Evolutionary conservation across 2,797 vertebrate species (phyloP).

Genomic region (Prionace glauca): DNA sequence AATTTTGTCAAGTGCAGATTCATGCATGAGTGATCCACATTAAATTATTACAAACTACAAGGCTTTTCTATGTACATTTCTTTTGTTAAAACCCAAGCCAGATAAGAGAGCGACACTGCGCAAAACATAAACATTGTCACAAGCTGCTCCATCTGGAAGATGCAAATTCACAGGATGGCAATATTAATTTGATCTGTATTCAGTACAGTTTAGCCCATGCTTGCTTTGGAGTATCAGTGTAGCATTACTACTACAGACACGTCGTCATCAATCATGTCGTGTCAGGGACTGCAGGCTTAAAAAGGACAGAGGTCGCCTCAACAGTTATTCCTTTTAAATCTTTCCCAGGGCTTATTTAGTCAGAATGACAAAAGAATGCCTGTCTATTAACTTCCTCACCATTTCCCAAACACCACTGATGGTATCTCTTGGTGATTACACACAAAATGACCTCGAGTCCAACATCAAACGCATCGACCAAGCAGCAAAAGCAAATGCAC

Average conservation of each 20-base stretch:
- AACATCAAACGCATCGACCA: background rate
- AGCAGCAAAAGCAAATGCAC: background rate
- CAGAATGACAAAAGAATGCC: constrained; percentile 21
- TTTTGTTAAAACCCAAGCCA: background rate
- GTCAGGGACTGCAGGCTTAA: background rate
- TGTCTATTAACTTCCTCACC: constrained; percentile 20
- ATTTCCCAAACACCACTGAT: constrained; percentile 22
- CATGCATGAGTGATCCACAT: background rate
- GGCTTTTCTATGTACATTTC: background rate
- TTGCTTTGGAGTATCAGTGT: background rate
- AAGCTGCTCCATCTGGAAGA: background rate
- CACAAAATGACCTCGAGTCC: background rate
- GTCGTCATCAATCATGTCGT: background rate
- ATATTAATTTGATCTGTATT: background rate
- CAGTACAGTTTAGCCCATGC: background rate
- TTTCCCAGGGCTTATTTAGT: constrained; percentile 16
- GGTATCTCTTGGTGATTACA: background rate
- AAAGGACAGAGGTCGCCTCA: constrained; percentile 7
- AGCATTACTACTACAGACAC: background rate
- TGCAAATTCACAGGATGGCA: background rate
- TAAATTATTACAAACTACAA: background rate
- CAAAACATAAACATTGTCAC: background rate
- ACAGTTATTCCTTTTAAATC: constrained; percentile 13
- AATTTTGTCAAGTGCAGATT: background rate
- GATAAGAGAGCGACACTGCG: background rate